phyloP scores from a whole-genome alignment of 2,888 invertebrate species.

The Fragum whitleyi region DNA sequence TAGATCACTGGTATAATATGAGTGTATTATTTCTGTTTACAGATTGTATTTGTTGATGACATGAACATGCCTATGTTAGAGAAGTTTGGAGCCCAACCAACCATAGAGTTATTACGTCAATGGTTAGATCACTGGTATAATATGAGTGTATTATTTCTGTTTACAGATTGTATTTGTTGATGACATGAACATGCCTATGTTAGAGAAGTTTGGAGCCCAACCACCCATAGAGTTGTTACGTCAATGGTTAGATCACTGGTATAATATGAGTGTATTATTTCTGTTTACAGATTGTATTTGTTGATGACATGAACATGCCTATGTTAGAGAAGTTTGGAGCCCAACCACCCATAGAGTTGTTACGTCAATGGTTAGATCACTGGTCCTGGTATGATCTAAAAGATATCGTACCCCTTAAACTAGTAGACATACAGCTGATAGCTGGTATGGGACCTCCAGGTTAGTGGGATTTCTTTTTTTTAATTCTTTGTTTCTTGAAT shows the following conservation, averaged over 20 bases:
- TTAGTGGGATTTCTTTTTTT: slow-evolving; percentile 42
- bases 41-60: slow-evolving; percentile 97
- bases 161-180: slow-evolving; percentile 94
- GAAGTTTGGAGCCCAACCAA: slow-evolving; percentile 96
- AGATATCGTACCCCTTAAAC: slow-evolving; percentile 83
- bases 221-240: slow-evolving; percentile 95
- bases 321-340: slow-evolving; percentile 95
- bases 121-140: slow-evolving; percentile 85
- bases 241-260: slow-evolving; percentile 85
- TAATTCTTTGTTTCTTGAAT: background rate
- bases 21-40: slow-evolving; percentile 8
- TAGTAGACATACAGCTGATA: slow-evolving; percentile 85
- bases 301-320: slow-evolving; percentile 99
- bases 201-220: slow-evolving; percentile 96
- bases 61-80: slow-evolving; percentile 97
- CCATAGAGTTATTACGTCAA: slow-evolving; percentile 92
- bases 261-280: slow-evolving; percentile 86
- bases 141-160: background rate
- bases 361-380: slow-evolving; percentile 87
- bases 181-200: slow-evolving; percentile 97
- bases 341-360: slow-evolving; percentile 96
- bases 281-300: slow-evolving; percentile 91
- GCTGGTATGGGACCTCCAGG: slow-evolving; percentile 85
- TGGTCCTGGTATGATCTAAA: slow-evolving; percentile 85
- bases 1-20: slow-evolving; percentile 85